Conservation (phyloP, 2,797 vertebrate species). For the Botia almorhae region DNA sequence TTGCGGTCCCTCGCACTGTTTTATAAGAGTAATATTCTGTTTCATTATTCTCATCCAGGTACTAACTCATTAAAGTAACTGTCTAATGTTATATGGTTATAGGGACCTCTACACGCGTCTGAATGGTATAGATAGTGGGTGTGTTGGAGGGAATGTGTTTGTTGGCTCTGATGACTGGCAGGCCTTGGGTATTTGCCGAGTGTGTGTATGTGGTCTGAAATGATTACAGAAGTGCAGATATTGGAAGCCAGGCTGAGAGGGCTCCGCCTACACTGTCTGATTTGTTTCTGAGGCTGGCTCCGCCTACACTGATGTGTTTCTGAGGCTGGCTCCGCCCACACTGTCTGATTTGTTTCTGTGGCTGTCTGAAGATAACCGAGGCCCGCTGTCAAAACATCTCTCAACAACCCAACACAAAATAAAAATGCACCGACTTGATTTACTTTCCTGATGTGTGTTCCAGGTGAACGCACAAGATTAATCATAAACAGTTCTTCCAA, state of each 20-base stretch:
- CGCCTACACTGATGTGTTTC: too few relatives aligned
- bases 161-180: conserved; percentile 51
- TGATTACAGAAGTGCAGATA: conserved; percentile 53
- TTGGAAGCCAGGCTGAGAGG: conserved; percentile 31
- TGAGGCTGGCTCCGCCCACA: conserved; percentile 18
- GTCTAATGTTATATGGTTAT: conserved; percentile 2
- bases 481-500: too few relatives aligned
- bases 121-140: conserved; percentile 52
- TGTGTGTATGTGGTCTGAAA: conserved; percentile 40
- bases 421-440: not conserved
- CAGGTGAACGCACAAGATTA: not conserved
- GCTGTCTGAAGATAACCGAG: conserved; percentile 45
- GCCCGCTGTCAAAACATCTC: not conserved
- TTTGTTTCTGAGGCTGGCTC: conserved; percentile 22
- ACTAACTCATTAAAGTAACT: conserved; percentile 24
- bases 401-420: not conserved
- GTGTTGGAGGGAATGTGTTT: conserved; percentile 43
- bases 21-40: conserved; percentile 28
- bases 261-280: conserved; percentile 29
- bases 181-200: conserved; percentile 55
- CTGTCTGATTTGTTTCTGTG: conserved; percentile 33
- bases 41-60: conserved; percentile 36
- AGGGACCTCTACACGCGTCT: conserved; percentile 13
- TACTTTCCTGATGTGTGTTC: not conserved
- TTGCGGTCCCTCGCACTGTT: conserved; percentile 16